Percentiles rank a stretch among this genome's conserved stretches.
Conservation (phyloP, 2,113 vertebrate species). For the Epinephelus fuscoguttatus region DNA sequence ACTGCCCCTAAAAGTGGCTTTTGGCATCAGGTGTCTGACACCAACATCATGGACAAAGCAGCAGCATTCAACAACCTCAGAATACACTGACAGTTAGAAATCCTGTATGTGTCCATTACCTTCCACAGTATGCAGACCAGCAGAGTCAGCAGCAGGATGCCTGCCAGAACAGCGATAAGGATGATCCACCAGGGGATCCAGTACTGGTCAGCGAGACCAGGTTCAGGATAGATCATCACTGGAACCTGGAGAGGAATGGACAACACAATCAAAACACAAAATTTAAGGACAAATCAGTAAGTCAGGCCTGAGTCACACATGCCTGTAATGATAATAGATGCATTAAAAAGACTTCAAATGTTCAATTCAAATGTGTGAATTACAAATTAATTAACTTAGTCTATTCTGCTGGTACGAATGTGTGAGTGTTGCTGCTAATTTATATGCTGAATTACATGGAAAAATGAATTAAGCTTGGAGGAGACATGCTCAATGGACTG, state of each 20-base stretch:
- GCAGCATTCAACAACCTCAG: no score
- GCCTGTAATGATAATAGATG: not conserved
- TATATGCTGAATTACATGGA: not conserved
- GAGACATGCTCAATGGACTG: not conserved
- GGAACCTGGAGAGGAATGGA: conserved; percentile 81
- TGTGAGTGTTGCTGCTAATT: not conserved
- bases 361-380: not conserved
- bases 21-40: no score
- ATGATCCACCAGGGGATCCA: conserved; percentile 94
- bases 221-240: conserved; percentile 92
- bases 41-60: no score
- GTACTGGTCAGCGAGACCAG: conserved; percentile 81
- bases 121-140: conserved; percentile 92
- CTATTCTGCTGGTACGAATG: not conserved
- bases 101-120: conserved; percentile 80
- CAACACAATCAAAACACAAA: not conserved
- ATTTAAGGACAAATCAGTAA: not conserved
- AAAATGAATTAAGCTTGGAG: not conserved
- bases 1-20: no score
- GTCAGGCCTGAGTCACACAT: not conserved
- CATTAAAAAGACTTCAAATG: not conserved
- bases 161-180: conserved; percentile 89
- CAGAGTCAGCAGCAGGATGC: conserved; percentile 88
- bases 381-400: not conserved
- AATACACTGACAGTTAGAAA: no score